Conservation (phyloP, 2,888 invertebrate genomes). For the Volucella bombylans region DNA sequence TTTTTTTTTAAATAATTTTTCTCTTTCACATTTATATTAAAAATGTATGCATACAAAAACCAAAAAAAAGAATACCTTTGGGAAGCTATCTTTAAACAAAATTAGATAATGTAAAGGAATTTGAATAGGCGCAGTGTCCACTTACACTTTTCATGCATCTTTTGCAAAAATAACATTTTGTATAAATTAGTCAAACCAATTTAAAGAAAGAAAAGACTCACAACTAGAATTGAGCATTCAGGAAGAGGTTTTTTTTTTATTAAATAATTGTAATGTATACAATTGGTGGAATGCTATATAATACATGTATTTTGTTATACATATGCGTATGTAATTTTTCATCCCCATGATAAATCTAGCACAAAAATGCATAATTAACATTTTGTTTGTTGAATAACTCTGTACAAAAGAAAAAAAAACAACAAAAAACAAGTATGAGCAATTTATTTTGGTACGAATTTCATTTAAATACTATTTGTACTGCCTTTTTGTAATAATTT, state of each 20-base stretch:
- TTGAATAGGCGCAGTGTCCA: constrained; percentile 54
- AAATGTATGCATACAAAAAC: constrained; percentile 1
- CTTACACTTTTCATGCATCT: neutral
- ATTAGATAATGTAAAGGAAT: neutral
- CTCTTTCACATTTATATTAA: constrained; percentile 2
- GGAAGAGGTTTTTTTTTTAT: too few species aligned
- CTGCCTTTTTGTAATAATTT: constrained; percentile 30
- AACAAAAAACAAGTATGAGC: constrained; percentile 30
- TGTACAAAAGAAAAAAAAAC: neutral
- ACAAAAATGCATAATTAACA: constrained; percentile 19
- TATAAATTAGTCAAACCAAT: neutral
- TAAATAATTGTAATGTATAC: constrained; percentile 24
- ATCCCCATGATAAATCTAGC: constrained; percentile 15
- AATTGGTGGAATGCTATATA: constrained; percentile 53
- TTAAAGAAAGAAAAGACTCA: neutral
- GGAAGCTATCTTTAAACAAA: constrained; percentile 44
- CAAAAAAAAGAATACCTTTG: neutral
- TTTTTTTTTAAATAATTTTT: constrained; percentile 7
- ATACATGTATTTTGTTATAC: constrained; percentile 10
- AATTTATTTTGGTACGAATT: constrained; percentile 29
- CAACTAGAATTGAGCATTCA: neutral
- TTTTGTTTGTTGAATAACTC: constrained; percentile 44
- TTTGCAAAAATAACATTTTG: constrained; percentile 6
- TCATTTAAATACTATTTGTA: constrained; percentile 6
- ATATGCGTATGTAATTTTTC: constrained; percentile 12